Base-by-base conservation (phyloP, 1,140 invertebrate genomes). In the Andrena cerasifolii region DNA sequence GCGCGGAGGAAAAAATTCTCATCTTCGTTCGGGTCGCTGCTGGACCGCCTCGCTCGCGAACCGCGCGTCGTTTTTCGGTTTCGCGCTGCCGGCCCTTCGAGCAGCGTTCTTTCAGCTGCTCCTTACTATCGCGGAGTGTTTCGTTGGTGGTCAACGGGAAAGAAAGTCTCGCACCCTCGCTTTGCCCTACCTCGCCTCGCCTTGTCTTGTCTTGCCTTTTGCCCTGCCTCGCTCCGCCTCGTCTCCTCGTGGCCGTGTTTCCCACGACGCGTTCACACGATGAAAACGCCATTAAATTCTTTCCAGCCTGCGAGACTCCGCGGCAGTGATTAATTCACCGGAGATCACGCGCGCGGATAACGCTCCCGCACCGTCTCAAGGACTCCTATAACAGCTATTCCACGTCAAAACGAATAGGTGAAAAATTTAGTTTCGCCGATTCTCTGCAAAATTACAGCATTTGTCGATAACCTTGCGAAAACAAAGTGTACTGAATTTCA, bases 221-320 rank as follows among this genome's bases (percentile, higher is more conserved):
- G n/a, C n/a, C n/a, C n/a, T n/a, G n/a, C n/a, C n/a, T n/a, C n/a
- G n/a, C n/a, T n/a, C n/a, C n/a, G n/a, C n/a, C n/a, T n/a, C 12
- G 31, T 1, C 40, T 16, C 33, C 12, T 12, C 33, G 33, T 12
- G 49, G 12, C 33, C 33, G 31, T 8, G 65, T 59, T 76, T 76
- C 73, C 73, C 63, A 76, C 73, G 73, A 40, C 26, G 28, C 24
- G 40, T 36, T 68, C 65, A 31, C 65, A 68, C 73, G 67, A 76
- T 76, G 65, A 76, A 76, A 76, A 68, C 65, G 18, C 63, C 43
- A 59, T 76, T 58, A 40, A 68, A 68, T 68, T 68, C 73, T 76
- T 74, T 58, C 43, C 28, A 36, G 24, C 53, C 36, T 28, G 26
- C 24, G 14, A 31, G 53, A 24, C 56, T 59, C 49, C 40, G 40